Evolutionary conservation across 2,888 invertebrate species (phyloP).

Genomic region (Maniola hyperantus): DNA sequence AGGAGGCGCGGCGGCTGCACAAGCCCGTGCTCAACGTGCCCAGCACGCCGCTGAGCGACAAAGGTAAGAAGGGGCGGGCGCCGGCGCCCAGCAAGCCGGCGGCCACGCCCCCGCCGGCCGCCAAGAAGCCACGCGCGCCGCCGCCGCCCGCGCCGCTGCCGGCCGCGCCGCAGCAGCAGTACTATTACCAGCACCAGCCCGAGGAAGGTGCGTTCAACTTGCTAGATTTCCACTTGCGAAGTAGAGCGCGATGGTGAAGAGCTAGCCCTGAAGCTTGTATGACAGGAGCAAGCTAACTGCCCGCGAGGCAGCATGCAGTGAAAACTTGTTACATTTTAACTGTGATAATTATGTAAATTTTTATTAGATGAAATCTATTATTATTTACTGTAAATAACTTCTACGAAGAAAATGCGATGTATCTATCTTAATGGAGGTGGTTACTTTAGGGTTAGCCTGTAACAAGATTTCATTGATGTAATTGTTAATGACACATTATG

Average conservation of each 20-base stretch:
- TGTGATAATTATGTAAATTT: constrained; percentile 77
- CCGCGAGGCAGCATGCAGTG: constrained; percentile 68
- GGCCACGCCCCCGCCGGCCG: constrained; percentile 72
- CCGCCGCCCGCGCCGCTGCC: constrained; percentile 74
- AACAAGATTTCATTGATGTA: constrained; percentile 81
- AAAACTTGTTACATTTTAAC: constrained; percentile 83
- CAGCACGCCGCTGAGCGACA: constrained; percentile 73
- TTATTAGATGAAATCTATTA: constrained; percentile 79
- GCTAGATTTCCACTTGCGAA: constrained; percentile 82
- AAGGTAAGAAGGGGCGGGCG: constrained; percentile 71
- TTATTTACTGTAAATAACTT: constrained; percentile 77
- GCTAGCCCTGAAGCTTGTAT: constrained; percentile 83
- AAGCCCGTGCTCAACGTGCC: constrained; percentile 81
- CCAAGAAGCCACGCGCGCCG: constrained; percentile 75
- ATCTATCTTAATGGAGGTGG: constrained; percentile 68
- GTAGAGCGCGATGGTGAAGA: constrained; percentile 84
- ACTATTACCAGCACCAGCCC: constrained; percentile 82
- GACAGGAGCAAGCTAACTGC: constrained; percentile 82
- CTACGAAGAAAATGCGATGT: constrained; percentile 72
- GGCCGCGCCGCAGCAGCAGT: constrained; percentile 77
- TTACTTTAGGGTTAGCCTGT: constrained; percentile 79
- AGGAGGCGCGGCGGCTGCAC: constrained; percentile 75
- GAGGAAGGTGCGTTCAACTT: constrained; percentile 84
- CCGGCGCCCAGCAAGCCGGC: constrained; percentile 59
- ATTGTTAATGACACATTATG: constrained; percentile 79